phyloP scores from a whole-genome alignment of 2,888 invertebrate species.

The Mimas tiliae region DNA sequence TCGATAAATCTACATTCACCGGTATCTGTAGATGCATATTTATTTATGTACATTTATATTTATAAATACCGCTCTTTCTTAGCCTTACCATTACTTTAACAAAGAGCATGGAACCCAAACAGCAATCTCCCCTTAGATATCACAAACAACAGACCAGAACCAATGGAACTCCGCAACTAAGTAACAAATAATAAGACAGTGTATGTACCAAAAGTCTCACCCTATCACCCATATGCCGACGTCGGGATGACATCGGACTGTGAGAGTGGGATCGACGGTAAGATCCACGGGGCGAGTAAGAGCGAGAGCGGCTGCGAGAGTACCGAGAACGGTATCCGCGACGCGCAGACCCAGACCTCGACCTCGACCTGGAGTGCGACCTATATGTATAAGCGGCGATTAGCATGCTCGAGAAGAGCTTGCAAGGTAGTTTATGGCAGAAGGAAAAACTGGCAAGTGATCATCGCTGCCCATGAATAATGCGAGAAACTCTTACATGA shows the following conservation, averaged over 20 bases:
- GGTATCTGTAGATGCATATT: too few relatives aligned
- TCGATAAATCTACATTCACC: too few relatives aligned
- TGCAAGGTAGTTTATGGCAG: too few relatives aligned
- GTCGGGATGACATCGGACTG: slow-evolving; percentile 92
- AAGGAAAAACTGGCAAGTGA: too few relatives aligned
- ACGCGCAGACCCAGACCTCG: slow-evolving; percentile 86
- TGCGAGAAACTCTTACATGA: too few relatives aligned
- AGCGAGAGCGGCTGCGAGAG: slow-evolving; percentile 87
- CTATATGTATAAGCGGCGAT: slow-evolving; percentile 36
- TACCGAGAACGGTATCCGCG: slow-evolving; percentile 83
- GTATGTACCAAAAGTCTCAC: slow-evolving; percentile 63
- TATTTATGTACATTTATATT: too few relatives aligned
- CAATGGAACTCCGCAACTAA: slow-evolving; percentile 23
- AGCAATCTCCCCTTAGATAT: background rate
- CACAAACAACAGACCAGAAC: background rate
- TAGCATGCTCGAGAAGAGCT: slow-evolving; percentile 33
- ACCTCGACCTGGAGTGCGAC: slow-evolving; percentile 68
- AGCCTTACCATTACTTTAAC: background rate
- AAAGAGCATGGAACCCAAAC: background rate
- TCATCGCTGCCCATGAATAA: too few relatives aligned
- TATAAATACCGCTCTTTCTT: too few relatives aligned
- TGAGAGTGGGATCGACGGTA: slow-evolving; percentile 88
- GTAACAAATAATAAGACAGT: slow-evolving; percentile 27
- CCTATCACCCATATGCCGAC: slow-evolving; percentile 91
- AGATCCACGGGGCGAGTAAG: slow-evolving; percentile 86